Evolutionary conservation across 2,797 vertebrate species (phyloP).

Genomic region (Pangasius djambal): DNA sequence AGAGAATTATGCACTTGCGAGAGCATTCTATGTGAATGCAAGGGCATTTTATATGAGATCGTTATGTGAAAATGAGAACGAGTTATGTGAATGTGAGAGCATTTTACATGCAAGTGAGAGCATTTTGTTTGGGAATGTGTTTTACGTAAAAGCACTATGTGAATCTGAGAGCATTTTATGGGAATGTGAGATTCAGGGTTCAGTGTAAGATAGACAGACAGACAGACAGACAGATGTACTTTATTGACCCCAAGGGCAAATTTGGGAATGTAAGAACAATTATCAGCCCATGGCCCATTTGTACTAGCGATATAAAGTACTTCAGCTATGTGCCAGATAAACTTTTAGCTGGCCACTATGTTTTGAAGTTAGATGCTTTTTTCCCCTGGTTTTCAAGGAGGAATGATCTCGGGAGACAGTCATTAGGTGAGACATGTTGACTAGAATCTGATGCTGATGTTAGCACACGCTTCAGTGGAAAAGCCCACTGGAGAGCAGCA

Average conservation of each 20-base stretch:
- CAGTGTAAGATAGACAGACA: neutral
- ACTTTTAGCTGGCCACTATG: neutral
- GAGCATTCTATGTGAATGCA: neutral
- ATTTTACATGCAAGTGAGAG: too few species aligned
- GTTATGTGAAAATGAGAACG: too few species aligned
- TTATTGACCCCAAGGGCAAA: neutral
- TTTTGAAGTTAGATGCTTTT: neutral
- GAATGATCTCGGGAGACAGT: slow-evolving; percentile 7
- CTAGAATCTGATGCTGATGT: slow-evolving; percentile 13
- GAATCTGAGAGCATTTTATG: neutral
- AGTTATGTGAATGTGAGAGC: too few species aligned
- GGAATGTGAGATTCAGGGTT: neutral
- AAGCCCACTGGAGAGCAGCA: slow-evolving; percentile 1
- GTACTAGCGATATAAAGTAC: neutral
- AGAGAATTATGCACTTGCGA: neutral
- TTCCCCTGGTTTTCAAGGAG: neutral
- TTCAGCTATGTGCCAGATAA: neutral
- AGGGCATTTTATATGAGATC: neutral
- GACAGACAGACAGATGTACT: neutral
- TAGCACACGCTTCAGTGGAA: slow-evolving; percentile 31
- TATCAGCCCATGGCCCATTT: neutral
- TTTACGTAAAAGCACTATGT: neutral
- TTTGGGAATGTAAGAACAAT: neutral
- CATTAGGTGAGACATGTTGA: slow-evolving; percentile 19
- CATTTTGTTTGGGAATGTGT: too few species aligned